A percentile compares a stretch with the other conserved stretches of the same genome.
These are phyloP conservation scores for Geococcyx californianus DNA, from an alignment of 2,113 vertebrate species.

Conservation along the genomic window DNA sequence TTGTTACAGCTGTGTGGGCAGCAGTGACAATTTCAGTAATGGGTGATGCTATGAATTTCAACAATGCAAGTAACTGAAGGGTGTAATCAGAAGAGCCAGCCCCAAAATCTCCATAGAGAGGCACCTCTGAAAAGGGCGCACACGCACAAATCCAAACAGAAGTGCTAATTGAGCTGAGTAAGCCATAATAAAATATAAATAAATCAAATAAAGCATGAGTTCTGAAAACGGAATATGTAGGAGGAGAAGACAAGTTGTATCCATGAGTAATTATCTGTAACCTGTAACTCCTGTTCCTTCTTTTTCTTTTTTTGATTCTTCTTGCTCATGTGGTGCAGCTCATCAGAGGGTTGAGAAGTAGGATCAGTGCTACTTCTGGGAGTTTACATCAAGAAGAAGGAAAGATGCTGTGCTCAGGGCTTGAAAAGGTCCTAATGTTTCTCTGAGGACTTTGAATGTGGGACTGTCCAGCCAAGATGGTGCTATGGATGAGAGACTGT, in stretches of 20 bases:
- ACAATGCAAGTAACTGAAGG: not conserved
- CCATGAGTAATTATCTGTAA: not conserved
- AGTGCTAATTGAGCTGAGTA: not conserved
- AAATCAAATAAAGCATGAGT: not conserved
- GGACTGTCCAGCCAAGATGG: not conserved
- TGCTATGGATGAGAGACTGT: not conserved
- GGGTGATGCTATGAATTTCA: not conserved
- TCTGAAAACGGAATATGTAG: not conserved
- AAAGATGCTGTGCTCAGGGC: not conserved
- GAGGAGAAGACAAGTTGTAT: not conserved
- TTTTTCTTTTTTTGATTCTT: not conserved
- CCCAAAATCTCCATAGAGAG: not conserved
- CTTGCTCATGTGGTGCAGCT: not conserved
- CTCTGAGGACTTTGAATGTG: not conserved
- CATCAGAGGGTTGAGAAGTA: not conserved
- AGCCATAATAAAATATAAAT: not conserved
- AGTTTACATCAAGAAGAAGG: not conserved
- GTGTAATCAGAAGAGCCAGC: not conserved
- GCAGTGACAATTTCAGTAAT: not conserved
- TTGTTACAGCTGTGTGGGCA: not conserved
- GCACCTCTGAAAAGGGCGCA: not conserved
- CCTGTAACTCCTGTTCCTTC: not conserved
- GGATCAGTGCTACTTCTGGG: not conserved
- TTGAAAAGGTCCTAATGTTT: not conserved
- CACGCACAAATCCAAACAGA: not conserved